These are phyloP conservation scores for Coreoperca whiteheadi DNA, from an alignment of 2,113 vertebrate genomes.

Conservation along the genomic window DNA sequence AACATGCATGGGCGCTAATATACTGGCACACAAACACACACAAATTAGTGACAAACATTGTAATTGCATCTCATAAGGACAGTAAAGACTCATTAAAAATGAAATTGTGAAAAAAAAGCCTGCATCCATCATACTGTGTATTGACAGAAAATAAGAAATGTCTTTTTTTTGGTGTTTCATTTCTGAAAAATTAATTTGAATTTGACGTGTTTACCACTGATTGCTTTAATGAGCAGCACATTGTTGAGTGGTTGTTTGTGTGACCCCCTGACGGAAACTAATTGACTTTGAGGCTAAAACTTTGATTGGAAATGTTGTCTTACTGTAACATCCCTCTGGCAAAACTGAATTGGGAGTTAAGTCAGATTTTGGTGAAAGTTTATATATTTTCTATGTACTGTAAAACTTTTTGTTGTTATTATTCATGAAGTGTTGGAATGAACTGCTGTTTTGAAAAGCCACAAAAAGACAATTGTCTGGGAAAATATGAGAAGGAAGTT, in stretches of 20 bases:
- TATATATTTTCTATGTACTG: slow-evolving; percentile 6
- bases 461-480: slow-evolving; percentile 13
- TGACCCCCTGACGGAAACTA: slow-evolving; percentile 60
- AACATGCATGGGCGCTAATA: slow-evolving; percentile 1
- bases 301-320: slow-evolving; percentile 67
- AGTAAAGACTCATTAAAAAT: slow-evolving; percentile 60
- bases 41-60: slow-evolving; percentile 47
- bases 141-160: slow-evolving; percentile 37
- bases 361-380: slow-evolving; percentile 16
- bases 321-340: slow-evolving; percentile 43
- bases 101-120: slow-evolving; percentile 13
- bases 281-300: slow-evolving; percentile 68
- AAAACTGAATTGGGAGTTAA: slow-evolving; percentile 11
- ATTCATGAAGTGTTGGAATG: neutral
- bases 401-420: slow-evolving; percentile 16
- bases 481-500: neutral
- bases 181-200: slow-evolving; percentile 68
- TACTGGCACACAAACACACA: slow-evolving; percentile 15
- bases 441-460: neutral
- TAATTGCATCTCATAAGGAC: slow-evolving; percentile 57
- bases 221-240: slow-evolving; percentile 66
- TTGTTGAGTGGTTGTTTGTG: slow-evolving; percentile 66
- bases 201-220: slow-evolving; percentile 67
- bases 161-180: slow-evolving; percentile 37
- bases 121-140: slow-evolving; percentile 29